Conservation (phyloP, 2,797 vertebrate genomes). For the Pseudomugil gertrudae region DNA sequence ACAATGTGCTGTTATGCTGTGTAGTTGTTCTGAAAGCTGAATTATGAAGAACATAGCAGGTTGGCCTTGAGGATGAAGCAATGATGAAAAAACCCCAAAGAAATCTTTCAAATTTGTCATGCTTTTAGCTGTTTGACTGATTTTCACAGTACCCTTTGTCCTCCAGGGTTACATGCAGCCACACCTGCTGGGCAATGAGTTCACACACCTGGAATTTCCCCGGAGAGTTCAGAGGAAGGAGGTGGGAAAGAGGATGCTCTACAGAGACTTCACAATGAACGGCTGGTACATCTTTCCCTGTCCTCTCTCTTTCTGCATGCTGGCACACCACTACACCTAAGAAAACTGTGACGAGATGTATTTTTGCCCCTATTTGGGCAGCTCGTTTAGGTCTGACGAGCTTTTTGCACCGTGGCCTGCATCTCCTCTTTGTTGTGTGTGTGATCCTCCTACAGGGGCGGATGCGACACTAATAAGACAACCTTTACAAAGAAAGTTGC, state of each 20-base stretch:
- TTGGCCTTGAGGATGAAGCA: neutral
- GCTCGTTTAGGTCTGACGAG: neutral
- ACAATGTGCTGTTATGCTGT: neutral
- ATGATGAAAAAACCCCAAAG: no score
- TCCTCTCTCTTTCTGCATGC: neutral
- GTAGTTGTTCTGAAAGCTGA: neutral
- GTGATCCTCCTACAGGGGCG: no score
- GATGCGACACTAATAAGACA: no score
- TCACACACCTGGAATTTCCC: constrained; percentile 98
- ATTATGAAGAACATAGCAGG: neutral
- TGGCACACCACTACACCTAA: neutral
- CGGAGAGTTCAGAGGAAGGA: constrained; percentile 95
- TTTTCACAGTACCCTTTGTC: constrained; percentile 3
- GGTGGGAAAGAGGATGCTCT: constrained; percentile 95
- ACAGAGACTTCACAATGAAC: constrained; percentile 96
- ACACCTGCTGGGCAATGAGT: constrained; percentile 95
- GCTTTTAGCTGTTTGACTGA: constrained; percentile 17
- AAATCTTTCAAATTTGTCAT: neutral
- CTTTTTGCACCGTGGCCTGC: neutral
- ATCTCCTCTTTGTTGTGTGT: no score
- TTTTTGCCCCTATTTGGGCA: neutral
- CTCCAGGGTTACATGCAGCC: constrained; percentile 94
- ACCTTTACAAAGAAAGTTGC: neutral
- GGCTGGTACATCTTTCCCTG: constrained; percentile 87
- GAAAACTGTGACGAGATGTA: neutral